Percentiles rank a stretch among this genome's conserved stretches.
Evolutionary conservation across 2,888 invertebrate species (phyloP).

Genomic region (Lottia scabra): DNA sequence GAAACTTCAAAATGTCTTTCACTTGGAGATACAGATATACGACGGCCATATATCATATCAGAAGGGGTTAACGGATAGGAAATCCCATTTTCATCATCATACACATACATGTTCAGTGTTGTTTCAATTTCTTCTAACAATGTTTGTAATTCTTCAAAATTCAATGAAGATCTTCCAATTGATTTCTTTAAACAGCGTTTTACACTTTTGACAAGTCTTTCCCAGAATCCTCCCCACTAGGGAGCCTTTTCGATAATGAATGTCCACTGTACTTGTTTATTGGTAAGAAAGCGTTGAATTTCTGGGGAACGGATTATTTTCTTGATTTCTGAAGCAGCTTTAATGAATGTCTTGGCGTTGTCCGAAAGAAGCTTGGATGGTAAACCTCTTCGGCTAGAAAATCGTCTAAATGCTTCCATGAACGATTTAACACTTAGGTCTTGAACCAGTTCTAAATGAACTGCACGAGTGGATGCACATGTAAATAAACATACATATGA

Average conservation of each 20-base stretch:
- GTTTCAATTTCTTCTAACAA: background rate
- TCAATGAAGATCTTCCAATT: background rate
- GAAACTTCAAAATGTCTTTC: background rate
- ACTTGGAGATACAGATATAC: background rate
- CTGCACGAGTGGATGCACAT: slow-evolving; percentile 34
- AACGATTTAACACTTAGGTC: slow-evolving; percentile 30
- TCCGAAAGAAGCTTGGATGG: background rate
- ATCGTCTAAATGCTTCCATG: slow-evolving; percentile 30
- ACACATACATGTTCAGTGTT: background rate
- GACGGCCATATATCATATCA: background rate
- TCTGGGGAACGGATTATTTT: no score
- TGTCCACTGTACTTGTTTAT: no score
- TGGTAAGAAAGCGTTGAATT: no score
- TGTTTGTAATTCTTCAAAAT: background rate
- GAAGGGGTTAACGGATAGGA: background rate
- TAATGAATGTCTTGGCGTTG: background rate
- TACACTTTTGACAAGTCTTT: background rate
- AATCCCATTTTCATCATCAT: background rate
- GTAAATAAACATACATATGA: slow-evolving; percentile 32
- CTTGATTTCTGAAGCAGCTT: no score
- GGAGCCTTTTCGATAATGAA: no score
- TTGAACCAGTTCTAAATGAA: slow-evolving; percentile 29
- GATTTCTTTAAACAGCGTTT: background rate
- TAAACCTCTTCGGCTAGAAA: slow-evolving; percentile 15
- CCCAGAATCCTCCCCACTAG: no score